Evolutionary conservation across 2,888 invertebrate genomes (phyloP), one percentile per base, ranked within the genome.

Genomic region (Gastrophysa polygoni): DNA sequence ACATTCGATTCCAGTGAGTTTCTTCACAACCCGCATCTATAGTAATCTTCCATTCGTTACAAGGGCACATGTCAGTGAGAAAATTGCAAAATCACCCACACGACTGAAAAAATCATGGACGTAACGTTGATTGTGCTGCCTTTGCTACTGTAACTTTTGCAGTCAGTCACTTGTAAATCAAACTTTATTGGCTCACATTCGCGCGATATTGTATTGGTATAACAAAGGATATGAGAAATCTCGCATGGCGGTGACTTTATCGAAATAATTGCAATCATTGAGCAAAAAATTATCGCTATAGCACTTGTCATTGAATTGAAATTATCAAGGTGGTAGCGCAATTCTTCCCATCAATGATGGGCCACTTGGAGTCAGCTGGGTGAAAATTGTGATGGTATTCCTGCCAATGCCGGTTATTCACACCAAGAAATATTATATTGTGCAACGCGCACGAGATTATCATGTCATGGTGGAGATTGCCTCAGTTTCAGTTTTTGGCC

Each of bases 21-120:
- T n/a, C n/a, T n/a, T 38, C 14, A 38, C 14, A n/a, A 38, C 38
- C 32, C 50, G 50, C 28, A 50, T 50, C n/a, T n/a, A 28, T 21
- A 32, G 47, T 49, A 48, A 43, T 24, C 34, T 49, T 21, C 48
- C 50, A 58, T 38, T 58, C 16, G 48, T 46, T 34, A 58, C 58
- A 58, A 58, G 58, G 58, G 58, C 58, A 58, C 3, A 51, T 58
- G 44, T 50, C 24, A 38, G 34, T 54, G 21, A 24, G 38, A 24
- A 54, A 54, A 38, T 38, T 38, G 14, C 38, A 38, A 38, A 38
- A 38, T 32, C 38, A 14, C 38, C 38, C 38, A 38, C 38, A 38
- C 38, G 38, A 38, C 4, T 38, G n/a, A n/a, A 38, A 38, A 38
- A 38, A 38, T 38, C 38, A 38, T 38, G 38, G 38, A 38, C 38